Evolutionary conservation across 2,797 vertebrate species (phyloP), one percentile per base, ranked within the genome.

Genomic region (Sardinella longiceps): DNA sequence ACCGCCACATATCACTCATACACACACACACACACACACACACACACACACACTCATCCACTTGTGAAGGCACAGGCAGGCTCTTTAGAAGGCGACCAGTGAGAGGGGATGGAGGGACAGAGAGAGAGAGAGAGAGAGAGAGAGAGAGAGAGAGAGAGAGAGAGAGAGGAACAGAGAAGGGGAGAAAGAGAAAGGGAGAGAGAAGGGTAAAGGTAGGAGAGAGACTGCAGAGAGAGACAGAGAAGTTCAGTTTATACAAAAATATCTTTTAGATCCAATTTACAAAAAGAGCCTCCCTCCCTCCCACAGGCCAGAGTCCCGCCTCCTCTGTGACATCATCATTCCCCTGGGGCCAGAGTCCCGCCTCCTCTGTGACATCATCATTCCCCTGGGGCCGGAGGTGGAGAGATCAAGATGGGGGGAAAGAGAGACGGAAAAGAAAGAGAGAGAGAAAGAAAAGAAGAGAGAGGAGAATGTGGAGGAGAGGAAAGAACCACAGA

Each of bases 181-280:
- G 94, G 93, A 94, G n/a, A n/a, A n/a, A 92, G 93, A 95, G 94
- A 95, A n/a, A 63, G n/a, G 66, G 14, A 30, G 63, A 74, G 28
- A 20, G 30, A 53, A 53, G 1, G 14, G 50, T 53, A n/a, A n/a
- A n/a, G n/a, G n/a, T n/a, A n/a, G 43, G 43, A 43, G 7, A 74
- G 37, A 53, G 51, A 53, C 51, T 14, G 51, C 12, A 53, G 20
- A 83, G 43, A 92, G 92, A 91, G 91, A 95, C 93, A 93, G 43
- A 39, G 43, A 91, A 92, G n/a, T n/a, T n/a, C n/a, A 88, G 80
- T 80, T 88, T 83, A 96, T 99, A 99, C 96, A 99, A 99, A 99
- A 99, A 99, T 99, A 99, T 97, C 96, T 94, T 99, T 98, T 97
- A 97, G 93, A 97, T 97, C 98, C 95, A 97, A 98, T 99, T 97